Evolutionary conservation across 2,113 vertebrate genomes (phyloP).

Genomic region (Platycercus adscitus): DNA sequence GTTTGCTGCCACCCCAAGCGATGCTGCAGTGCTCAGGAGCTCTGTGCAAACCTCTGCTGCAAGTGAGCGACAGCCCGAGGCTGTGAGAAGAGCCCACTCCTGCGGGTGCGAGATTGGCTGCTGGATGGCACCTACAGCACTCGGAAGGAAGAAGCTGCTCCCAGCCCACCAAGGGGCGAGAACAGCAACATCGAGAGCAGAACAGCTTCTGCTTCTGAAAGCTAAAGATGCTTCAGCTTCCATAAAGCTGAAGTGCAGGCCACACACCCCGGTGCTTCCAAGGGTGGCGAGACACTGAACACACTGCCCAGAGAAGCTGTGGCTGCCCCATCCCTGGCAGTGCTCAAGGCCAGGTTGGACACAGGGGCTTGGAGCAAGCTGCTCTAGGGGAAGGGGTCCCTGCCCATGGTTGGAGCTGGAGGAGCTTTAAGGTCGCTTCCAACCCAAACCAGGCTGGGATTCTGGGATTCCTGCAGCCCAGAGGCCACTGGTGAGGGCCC

Average conservation of each 20-base stretch:
- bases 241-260: not conserved
- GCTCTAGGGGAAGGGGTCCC: not conserved
- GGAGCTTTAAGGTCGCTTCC: not conserved
- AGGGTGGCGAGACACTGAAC: not conserved
- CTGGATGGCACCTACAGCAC: not conserved
- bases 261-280: not conserved
- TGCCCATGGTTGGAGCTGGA: not conserved
- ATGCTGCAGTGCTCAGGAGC: not conserved
- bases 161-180: not conserved
- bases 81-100: not conserved
- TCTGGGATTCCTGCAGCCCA: not conserved
- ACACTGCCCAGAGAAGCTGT: not conserved
- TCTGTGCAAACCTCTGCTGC: not conserved
- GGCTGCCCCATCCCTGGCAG: not conserved
- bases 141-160: not conserved
- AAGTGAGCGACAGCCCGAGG: not conserved
- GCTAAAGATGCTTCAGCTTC: not conserved
- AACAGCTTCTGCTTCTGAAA: not conserved
- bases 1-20: not conserved
- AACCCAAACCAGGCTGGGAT: not conserved
- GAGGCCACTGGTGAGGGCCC: fast-evolving
- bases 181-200: not conserved
- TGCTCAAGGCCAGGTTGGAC: not conserved
- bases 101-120: not conserved
- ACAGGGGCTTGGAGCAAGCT: not conserved